Base-by-base conservation (phyloP, 2,888 invertebrate genomes). In the Amblyteles armatorius region DNA sequence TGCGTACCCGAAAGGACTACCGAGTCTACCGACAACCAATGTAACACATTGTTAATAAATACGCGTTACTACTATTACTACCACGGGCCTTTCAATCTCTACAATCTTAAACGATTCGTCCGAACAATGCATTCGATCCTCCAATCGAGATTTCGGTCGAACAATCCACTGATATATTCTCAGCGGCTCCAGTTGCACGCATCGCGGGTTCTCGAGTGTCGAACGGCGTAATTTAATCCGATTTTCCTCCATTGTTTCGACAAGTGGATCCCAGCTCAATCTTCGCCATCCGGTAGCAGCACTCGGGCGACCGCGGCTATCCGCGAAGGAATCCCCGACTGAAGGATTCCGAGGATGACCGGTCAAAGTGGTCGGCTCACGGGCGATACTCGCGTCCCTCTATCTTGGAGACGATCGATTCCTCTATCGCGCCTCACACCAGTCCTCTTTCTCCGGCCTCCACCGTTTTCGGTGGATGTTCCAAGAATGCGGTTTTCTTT, bases 271-370 rank as follows among this genome's bases (percentile, higher is more conserved):
- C 52, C 71, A 40, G 44, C 69, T 74, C 52, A 52, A 69, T 74
- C 74, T 74, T 72, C 36, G 48, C 55, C 36, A 33, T 68, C 22
- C 60, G 13, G 29, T 40, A 29, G 33, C 44, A 19, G 22, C 29
- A 29, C 63, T 13, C 50, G 16, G 33, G 26, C 26, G n/a, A 26
- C 33, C 52, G 44, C 63, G 40, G 7, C 67, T 57, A 83, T 73
- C 40, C 73, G 9, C 67, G 67, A 48, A 36, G 78, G 57, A 83
- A 79, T 73, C 72, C 36, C 50, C 7, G 22, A 22, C 22, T 55
- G 33, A 60, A 36, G 73, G 68, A 83, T 83, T 79, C 69, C 69
- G n/a, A 65, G 48, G 79, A 83, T 83, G 79, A 63, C 73, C 79
- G 63, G 73, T 83, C 79, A 79, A 74, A 69, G 79, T 79, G 52